A percentile compares a stretch with the other conserved stretches of the same genome.
Evolutionary conservation across 2,113 vertebrate species (phyloP).

Genomic region (Mobula birostris): DNA sequence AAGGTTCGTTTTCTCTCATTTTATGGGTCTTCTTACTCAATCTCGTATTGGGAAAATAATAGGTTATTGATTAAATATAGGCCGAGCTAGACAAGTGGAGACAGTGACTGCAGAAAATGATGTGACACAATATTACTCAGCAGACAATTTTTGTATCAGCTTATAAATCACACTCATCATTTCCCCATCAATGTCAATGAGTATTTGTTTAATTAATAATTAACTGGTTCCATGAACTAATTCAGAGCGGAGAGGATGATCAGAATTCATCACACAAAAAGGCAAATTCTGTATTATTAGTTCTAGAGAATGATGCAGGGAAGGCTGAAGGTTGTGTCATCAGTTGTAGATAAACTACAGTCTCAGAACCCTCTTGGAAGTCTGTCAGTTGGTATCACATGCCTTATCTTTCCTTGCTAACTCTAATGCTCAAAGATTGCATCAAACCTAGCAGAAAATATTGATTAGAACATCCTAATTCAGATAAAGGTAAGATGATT

Average conservation of each 20-base stretch:
- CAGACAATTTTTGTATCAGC: not conserved
- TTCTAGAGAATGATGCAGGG: not conserved
- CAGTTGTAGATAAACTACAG: constrained; percentile 9
- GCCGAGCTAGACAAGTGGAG: not conserved
- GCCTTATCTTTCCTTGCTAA: not conserved
- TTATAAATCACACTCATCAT: constrained; percentile 4
- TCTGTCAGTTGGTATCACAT: not conserved
- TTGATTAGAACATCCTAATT: not conserved
- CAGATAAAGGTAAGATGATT: too few relatives aligned
- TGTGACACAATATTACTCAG: constrained; percentile 5
- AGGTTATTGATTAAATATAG: constrained; percentile 35
- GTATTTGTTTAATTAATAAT: constrained; percentile 7
- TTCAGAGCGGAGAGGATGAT: not conserved
- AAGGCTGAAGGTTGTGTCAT: not conserved
- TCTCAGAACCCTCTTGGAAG: not conserved
- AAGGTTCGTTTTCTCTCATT: not conserved
- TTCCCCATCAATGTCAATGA: constrained; percentile 1
- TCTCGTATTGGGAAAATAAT: constrained; percentile 33
- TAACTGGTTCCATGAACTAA: not conserved
- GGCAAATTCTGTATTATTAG: not conserved
- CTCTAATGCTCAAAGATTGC: not conserved
- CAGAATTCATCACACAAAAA: not conserved
- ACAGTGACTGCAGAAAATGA: constrained; percentile 21
- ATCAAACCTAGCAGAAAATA: not conserved
- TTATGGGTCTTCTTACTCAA: constrained; percentile 9